Conservation (phyloP, 2,797 vertebrate genomes). For the Phyllotis vaccarum region DNA sequence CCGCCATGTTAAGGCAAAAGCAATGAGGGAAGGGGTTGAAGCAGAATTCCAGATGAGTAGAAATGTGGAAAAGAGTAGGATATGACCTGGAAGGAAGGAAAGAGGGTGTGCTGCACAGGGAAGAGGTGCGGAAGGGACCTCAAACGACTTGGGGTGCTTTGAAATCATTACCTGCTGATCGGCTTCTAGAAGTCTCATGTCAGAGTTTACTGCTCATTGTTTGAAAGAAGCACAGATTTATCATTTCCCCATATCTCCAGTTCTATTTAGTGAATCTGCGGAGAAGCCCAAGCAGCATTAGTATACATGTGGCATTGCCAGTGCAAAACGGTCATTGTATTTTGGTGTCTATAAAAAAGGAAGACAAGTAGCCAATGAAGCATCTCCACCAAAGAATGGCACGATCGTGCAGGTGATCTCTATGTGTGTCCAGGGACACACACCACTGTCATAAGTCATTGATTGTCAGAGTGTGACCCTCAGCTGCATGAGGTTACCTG, state of each 20-base stretch:
- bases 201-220: slow-evolving; percentile 22
- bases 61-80: background rate
- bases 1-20: slow-evolving; percentile 22
- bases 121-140: background rate
- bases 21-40: background rate
- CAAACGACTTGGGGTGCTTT: slow-evolving; percentile 26
- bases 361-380: background rate
- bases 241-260: background rate
- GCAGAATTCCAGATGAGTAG: background rate
- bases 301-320: background rate
- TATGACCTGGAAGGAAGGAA: slow-evolving; percentile 40
- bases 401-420: background rate
- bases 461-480: background rate
- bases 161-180: slow-evolving; percentile 9
- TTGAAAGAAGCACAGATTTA: slow-evolving; percentile 22
- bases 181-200: slow-evolving; percentile 27
- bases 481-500: background rate
- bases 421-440: background rate
- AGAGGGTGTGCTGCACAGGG: background rate
- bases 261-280: slow-evolving; percentile 37
- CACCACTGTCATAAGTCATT: background rate
- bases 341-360: background rate
- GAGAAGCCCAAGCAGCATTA: slow-evolving; percentile 14
- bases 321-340: slow-evolving; percentile 18
- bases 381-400: background rate